Evolutionary conservation across 2,113 vertebrate species (phyloP).

Genomic region (Silurus meridionalis): DNA sequence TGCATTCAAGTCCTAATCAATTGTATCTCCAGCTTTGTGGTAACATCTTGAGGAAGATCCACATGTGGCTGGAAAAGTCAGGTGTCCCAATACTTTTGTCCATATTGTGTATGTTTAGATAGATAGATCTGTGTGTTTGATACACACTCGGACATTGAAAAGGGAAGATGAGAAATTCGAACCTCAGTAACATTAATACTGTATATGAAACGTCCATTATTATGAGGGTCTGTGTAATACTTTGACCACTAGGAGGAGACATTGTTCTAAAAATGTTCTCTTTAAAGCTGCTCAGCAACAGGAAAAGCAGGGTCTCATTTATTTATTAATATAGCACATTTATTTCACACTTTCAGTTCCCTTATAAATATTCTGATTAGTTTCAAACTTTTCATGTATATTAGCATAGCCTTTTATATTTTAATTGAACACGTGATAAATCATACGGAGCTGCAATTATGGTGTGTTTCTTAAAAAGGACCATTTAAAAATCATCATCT

Average conservation of each 20-base stretch:
- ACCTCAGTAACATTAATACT: not conserved
- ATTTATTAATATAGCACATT: slow-evolving; percentile 1
- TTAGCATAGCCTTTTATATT: not conserved
- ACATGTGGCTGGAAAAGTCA: no score
- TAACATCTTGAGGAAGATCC: no score
- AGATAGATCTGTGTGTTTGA: not conserved
- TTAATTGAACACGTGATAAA: not conserved
- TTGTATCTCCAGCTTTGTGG: no score
- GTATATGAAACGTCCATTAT: not conserved
- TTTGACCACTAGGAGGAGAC: slow-evolving; percentile 8
- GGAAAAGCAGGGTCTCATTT: not conserved
- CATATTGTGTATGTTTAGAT: not conserved
- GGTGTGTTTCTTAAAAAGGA: not conserved
- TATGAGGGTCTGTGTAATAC: not conserved
- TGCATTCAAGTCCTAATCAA: no score
- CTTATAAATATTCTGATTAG: not conserved
- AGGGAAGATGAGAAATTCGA: not conserved
- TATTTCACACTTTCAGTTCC: not conserved
- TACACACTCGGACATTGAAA: not conserved
- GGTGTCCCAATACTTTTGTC: no score
- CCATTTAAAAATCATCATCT: no score
- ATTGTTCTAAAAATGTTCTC: not conserved
- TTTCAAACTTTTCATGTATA: not conserved
- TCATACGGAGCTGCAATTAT: not conserved
- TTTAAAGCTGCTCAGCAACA: not conserved